Evolutionary conservation across 2,113 vertebrate genomes (phyloP), one percentile per base, ranked within the genome.

Genomic region (Myxocyprinus asiaticus): DNA sequence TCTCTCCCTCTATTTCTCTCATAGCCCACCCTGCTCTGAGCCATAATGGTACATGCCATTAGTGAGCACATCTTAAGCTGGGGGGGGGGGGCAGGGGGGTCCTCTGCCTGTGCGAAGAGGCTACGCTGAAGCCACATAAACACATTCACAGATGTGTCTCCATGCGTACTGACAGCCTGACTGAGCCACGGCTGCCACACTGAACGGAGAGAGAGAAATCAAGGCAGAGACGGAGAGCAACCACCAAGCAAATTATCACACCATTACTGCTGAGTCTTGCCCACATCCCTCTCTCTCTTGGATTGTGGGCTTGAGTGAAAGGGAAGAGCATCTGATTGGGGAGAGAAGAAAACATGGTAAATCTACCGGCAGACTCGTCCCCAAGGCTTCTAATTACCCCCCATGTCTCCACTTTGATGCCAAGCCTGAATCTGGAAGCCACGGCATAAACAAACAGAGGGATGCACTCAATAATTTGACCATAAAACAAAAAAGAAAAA

Each of bases 11-110:
- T 58, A 6, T n/a, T 63, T 79, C 67, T 80, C 76, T 88, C 88
- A 90, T 91, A 94, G 90, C 94, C 93, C 90, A 94, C 92, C 94
- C 82, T 90, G 84, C 93, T 90, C 91, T 79, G 73, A 87, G 90
- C 89, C 85, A 87, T 87, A 92, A 94, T 94, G 96, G 96, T 95
- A 95, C 93, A 89, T 93, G 94, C 96, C 95, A 89, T 93, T 84
- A 89, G 91, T 92, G 85, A 94, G 90, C 86, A 92, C 88, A 81
- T 92, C 91, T 90, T 90, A 83, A 90, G 72, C 86, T 84, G 87
- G 85, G 68, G 87, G 87, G 91, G 91, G 93, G 88, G 93, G n/a
- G n/a, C n/a, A n/a, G n/a, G n/a, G n/a, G 22, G 3, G 22, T 33
- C 90, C 90, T 91, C 89, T 86, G 86, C 90, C 91, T 86, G 88